These are phyloP conservation scores for Elephantulus edwardii DNA, from an alignment of 2,113 vertebrate genomes.

Conservation along the genomic window DNA sequence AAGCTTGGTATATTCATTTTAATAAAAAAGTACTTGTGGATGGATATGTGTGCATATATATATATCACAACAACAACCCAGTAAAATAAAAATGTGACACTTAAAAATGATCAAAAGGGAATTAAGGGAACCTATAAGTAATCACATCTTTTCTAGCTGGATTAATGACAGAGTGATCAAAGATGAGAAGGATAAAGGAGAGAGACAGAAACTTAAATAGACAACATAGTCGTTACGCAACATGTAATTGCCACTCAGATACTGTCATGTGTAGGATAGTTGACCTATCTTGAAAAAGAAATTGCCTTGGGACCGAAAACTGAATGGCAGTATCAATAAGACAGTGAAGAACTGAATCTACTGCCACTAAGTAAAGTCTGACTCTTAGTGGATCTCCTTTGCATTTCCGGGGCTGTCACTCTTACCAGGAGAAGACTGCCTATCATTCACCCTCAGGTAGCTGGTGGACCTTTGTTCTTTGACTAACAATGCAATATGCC, in stretches of 20 bases:
- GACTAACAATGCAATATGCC: too few relatives aligned
- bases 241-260: neutral
- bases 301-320: neutral
- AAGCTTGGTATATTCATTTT: neutral
- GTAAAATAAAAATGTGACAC: neutral
- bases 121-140: neutral
- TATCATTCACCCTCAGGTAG: too few relatives aligned
- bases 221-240: neutral
- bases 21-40: neutral
- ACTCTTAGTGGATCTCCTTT: too few relatives aligned
- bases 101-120: neutral
- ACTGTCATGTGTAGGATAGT: neutral
- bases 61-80: constrained; percentile 28
- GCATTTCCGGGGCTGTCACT: too few relatives aligned
- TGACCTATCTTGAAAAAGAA: constrained; percentile 12
- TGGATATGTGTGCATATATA: too few relatives aligned
- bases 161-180: neutral
- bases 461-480: too few relatives aligned
- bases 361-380: too few relatives aligned
- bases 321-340: neutral
- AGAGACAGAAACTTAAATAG: constrained; percentile 41
- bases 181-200: neutral
- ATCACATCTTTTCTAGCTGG: neutral
- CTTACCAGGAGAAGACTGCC: too few relatives aligned
- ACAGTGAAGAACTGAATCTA: neutral